Evolutionary conservation across 2,888 invertebrate genomes (phyloP), one percentile per base, ranked within the genome.

Genomic region (Leptothorax acervorum): DNA sequence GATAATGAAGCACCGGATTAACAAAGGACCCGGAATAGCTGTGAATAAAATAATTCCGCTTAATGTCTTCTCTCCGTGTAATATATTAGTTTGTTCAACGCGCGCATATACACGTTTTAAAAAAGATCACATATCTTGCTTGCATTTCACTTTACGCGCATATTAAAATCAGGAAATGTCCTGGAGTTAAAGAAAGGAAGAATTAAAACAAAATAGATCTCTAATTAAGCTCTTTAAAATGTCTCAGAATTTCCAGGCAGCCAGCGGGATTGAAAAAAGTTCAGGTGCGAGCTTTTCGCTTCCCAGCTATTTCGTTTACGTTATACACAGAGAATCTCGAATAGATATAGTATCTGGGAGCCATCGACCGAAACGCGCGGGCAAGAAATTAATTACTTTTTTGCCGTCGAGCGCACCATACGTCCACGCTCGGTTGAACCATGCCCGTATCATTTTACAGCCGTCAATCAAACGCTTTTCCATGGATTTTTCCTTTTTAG

Each of bases 331-430:
- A 35, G 31, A 79, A 79, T 79, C 71, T 79, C 71, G 57, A 2
- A 2, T 12, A 31, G 31, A 45, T 35, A 48, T 60, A 48, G 51
- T 48, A 63, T 74, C 68, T 70, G 66, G 8, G 45, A 42, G 48
- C 68, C 39, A 60, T 53, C 62, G 48, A 70, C 48, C n/a, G 48
- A 68, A 75, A 88, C 68, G 79, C 75, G n/a, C 48, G 68, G 15
- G 73, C 85, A 88, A 88, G 88, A 88, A 86, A 88, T 88, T 88
- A 88, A 88, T 88, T 88, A 88, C 88, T 86, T 85, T 87, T 86
- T 84, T 63, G 31, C 81, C 55, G 51, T 12, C 15, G n/a, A 70
- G 73, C 57, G 23, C 76, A 28, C 45, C 53, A 48, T 60, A 23
- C 57, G 57, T 55, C 11, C 51, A 51, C 63, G 51, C 51, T 18